Evolutionary conservation across 2,113 vertebrate genomes (phyloP).

Genomic region (Scolopax mira): DNA sequence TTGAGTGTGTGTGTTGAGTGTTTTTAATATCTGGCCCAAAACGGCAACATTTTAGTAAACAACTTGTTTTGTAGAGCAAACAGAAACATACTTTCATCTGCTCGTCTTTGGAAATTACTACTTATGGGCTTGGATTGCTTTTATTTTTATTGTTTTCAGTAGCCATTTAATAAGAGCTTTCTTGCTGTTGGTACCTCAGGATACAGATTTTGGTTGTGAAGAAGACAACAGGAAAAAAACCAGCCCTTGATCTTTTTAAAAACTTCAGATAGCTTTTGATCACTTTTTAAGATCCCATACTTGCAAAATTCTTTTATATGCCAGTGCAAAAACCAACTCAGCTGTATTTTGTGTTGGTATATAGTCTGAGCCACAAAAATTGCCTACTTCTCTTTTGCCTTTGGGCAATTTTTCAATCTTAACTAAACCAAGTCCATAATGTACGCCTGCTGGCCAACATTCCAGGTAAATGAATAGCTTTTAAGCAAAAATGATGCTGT

Average conservation of each 20-base stretch:
- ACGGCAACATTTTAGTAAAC: not conserved
- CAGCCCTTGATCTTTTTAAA: not conserved
- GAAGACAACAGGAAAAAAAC: not conserved
- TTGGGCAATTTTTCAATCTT: constrained; percentile 76
- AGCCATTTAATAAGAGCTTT: not conserved
- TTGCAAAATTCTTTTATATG: constrained; percentile 40
- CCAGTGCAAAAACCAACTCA: constrained; percentile 44
- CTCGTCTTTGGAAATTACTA: not conserved
- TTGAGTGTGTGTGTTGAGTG: not conserved
- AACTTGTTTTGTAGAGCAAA: not conserved
- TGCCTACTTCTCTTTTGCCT: constrained; percentile 67
- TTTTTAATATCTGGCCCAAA: not conserved
- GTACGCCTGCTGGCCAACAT: constrained; percentile 78
- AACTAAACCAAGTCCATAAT: constrained; percentile 79
- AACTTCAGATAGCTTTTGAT: constrained; percentile 15
- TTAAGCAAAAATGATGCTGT: constrained; percentile 79
- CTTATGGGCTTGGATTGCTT: not conserved
- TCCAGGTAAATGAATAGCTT: constrained; percentile 82
- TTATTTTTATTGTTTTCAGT: constrained; percentile 30
- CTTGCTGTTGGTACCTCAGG: not conserved
- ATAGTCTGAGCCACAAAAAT: constrained; percentile 71
- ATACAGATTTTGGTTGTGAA: not conserved
- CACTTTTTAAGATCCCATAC: not conserved
- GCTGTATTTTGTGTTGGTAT: constrained; percentile 55
- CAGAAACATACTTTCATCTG: not conserved